Conservation (phyloP, 1,140 invertebrate species). For the Drosophila leontia region DNA sequence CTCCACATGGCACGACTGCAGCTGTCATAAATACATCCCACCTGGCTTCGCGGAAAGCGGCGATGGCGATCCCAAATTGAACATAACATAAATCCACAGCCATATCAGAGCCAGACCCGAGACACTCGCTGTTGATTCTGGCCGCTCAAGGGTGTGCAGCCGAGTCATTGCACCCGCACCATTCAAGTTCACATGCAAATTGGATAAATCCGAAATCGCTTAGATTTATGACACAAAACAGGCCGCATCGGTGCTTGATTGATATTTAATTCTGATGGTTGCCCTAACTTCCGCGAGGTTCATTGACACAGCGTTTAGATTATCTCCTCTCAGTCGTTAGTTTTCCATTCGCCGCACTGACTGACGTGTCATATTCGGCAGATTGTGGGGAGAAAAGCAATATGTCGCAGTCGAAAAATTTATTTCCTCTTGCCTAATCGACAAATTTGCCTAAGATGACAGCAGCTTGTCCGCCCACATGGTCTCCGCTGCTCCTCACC, state of each 20-base stretch:
- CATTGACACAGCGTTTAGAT: conserved; percentile 63
- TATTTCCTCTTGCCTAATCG: conserved; percentile 72
- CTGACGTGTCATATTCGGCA: conserved; percentile 32
- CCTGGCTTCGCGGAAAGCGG: conserved; percentile 24
- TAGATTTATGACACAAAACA: conserved; percentile 70
- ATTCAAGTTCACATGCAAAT: conserved; percentile 80
- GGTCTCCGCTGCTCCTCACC: conserved; percentile 48
- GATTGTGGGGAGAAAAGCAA: conserved; percentile 15
- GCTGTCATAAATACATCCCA: conserved; percentile 53
- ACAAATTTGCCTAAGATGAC: conserved; percentile 72
- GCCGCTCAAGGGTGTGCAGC: conserved; percentile 53
- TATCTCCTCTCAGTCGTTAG: conserved; percentile 33
- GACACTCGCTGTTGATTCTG: conserved; percentile 25
- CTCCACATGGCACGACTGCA: conserved; percentile 45
- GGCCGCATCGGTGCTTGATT: conserved; percentile 57
- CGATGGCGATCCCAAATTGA: conserved; percentile 27
- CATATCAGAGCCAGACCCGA: conserved; percentile 22
- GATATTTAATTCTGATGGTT: conserved; percentile 51
- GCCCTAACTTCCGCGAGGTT: conserved; percentile 64
- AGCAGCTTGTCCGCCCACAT: conserved; percentile 69
- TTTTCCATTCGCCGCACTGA: conserved; percentile 31
- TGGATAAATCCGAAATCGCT: conserved; percentile 67
- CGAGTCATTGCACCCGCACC: conserved; percentile 64
- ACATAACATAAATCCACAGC: conserved; percentile 33
- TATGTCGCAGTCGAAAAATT: conserved; percentile 40